Evolutionary conservation across 2,888 invertebrate species (phyloP), one percentile per base, ranked within the genome.

Genomic region (Xylota segnis): DNA sequence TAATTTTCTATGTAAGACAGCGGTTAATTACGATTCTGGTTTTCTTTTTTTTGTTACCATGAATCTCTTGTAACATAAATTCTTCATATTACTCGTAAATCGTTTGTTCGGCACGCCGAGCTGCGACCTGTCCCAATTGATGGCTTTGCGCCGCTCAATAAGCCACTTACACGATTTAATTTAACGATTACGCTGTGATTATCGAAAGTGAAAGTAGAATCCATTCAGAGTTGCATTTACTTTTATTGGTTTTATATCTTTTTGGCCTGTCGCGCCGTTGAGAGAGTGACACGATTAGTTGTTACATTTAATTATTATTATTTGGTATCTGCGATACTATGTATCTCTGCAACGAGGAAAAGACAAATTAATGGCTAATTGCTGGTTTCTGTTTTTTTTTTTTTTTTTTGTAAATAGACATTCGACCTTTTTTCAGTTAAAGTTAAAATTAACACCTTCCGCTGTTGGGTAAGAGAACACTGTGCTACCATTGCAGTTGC

Each of bases 201-300:
- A 81, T 77, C 72, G 78, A 83, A 83, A 83, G 83, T 83, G 83
- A 83, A 83, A 83, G 83, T 56, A 61, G 16, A 72, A 83, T 66
- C 72, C 66, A 82, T 76, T 82, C 43, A 66, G 32, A 40, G 47
- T 37, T 70, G 63, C 34, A 45, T 50, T 50, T 58, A 18, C 29
- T 59, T 72, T 63, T 66, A 79, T 72, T 37, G 66, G 40, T 52
- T 65, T 43, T 23, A 23, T 23, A 23, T 23, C 50, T 32, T 32
- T 50, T 70, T 40, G n/a, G 65, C 58, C 14, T 29, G 10, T 54
- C 45, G 34, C 12, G n/a, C 18, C 9, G 18, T 23, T 14, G 61
- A 54, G 43, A 37, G 58, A 59, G 32, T 74, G 47, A 59, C 45
- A 61, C 34, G 59, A 72, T 72, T 54, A 65, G 45, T 37, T 63